Conservation (phyloP, 2,797 vertebrate genomes). For the Mus spretus region DNA sequence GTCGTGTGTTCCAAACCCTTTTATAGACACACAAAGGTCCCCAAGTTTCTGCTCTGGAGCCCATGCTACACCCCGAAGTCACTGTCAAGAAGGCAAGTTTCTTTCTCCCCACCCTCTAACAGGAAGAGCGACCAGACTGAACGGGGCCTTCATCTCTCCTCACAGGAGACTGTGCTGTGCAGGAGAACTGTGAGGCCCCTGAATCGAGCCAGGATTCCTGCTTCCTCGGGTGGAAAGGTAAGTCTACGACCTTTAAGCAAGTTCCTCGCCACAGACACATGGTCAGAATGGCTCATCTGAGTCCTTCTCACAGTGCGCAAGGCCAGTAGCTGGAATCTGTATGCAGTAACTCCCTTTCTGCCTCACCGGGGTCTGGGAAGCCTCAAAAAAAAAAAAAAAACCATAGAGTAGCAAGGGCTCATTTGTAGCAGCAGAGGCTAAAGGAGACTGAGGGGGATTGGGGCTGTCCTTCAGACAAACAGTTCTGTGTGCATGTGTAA, state of each 20-base stretch:
- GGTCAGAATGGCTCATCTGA: background rate
- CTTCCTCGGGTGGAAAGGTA: background rate
- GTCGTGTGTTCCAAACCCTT: background rate
- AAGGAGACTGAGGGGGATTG: background rate
- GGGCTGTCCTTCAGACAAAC: background rate
- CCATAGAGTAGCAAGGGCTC: background rate
- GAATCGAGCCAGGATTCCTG: background rate
- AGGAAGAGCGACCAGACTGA: slow-evolving; percentile 18
- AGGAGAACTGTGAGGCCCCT: background rate
- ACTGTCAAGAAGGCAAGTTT: background rate
- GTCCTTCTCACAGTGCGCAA: background rate
- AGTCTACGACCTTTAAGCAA: slow-evolving; percentile 25
- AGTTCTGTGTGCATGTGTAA: background rate
- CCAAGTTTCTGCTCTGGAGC: background rate
- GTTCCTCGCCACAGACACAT: background rate
- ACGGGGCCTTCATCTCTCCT: slow-evolving; percentile 13
- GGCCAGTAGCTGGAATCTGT: background rate
- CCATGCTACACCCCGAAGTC: background rate
- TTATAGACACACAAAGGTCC: background rate
- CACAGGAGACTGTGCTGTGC: background rate
- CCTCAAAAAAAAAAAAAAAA: slow-evolving; percentile 12
- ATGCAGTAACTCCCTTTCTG: background rate
- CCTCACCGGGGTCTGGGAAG: slow-evolving; percentile 21
- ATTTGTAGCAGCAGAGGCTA: background rate
- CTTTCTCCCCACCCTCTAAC: background rate